A percentile compares a stretch with the other conserved stretches of the same genome.
Evolutionary conservation across 2,797 vertebrate species (phyloP).

Genomic region (Cyprinodon diabolis): DNA sequence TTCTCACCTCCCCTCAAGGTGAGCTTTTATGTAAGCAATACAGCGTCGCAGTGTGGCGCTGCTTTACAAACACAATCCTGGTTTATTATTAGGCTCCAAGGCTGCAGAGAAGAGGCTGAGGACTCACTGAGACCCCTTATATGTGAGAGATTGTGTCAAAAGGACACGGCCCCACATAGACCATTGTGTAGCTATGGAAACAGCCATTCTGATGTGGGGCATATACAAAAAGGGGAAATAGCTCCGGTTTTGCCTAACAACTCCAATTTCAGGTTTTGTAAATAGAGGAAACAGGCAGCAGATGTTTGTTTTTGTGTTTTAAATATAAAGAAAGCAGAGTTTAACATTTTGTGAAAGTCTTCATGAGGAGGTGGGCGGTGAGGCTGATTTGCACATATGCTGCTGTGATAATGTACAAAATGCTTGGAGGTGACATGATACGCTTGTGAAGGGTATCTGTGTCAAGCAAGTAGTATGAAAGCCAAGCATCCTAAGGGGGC

Average conservation of each 20-base stretch:
- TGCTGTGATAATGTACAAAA: conserved; percentile 10
- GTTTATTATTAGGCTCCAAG: conserved; percentile 52
- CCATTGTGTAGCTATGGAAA: conserved; percentile 61
- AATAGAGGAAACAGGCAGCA: neutral
- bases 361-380: neutral
- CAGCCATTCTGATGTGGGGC: conserved; percentile 40
- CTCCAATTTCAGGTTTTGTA: conserved; percentile 22
- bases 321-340: conserved; percentile 23
- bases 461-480: conserved; percentile 25
- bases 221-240: conserved; percentile 50
- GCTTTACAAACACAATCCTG: conserved; percentile 15
- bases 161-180: conserved; percentile 41
- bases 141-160: conserved; percentile 55
- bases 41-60: conserved; percentile 28
- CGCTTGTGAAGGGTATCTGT: conserved; percentile 27
- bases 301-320: conserved; percentile 8
- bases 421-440: conserved; percentile 18
- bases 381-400: conserved; percentile 15
- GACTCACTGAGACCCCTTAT: conserved; percentile 46
- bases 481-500: neutral
- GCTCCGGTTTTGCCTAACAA: conserved; percentile 30
- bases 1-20: conserved; percentile 43
- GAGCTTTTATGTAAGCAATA: conserved; percentile 49
- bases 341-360: conserved; percentile 18
- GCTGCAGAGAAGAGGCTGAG: conserved; percentile 42